phyloP scores from a whole-genome alignment of 2,888 invertebrate genomes.

The Laothoe populi region DNA sequence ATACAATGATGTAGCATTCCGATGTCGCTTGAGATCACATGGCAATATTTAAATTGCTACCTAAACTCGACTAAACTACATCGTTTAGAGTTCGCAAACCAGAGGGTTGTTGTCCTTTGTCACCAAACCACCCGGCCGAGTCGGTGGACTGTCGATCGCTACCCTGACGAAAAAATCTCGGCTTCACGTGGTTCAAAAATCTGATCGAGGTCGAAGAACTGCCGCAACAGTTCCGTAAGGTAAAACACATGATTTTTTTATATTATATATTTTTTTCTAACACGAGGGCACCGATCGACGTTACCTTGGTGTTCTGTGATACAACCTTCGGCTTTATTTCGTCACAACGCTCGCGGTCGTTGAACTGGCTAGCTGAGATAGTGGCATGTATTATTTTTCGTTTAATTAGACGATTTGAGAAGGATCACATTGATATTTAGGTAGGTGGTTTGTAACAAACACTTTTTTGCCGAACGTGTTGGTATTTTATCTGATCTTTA shows the following conservation, averaged over 20 bases:
- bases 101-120: conserved; percentile 25
- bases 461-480: conserved; percentile 46
- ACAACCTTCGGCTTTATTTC: conserved; percentile 73
- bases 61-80: conserved; percentile 20
- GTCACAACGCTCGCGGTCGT: conserved; percentile 65
- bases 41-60: conserved; percentile 9
- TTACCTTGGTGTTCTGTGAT: conserved; percentile 63
- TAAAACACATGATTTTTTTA: conserved; percentile 36
- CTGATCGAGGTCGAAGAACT: conserved; percentile 59
- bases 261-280: conserved; percentile 50
- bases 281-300: conserved; percentile 57
- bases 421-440: conserved; percentile 31
- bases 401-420: conserved; percentile 31
- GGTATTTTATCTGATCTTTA: conserved; percentile 40
- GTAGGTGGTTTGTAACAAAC: conserved; percentile 42
- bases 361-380: conserved; percentile 50
- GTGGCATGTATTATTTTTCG: conserved; percentile 32
- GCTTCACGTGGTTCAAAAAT: conserved; percentile 46
- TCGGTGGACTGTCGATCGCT: background rate
- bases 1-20: conserved; percentile 1
- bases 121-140: background rate
- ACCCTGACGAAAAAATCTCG: background rate
- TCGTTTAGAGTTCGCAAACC: conserved; percentile 23
- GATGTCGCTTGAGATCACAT: background rate
- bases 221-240: conserved; percentile 57